phyloP scores from a whole-genome alignment of 2,113 vertebrate genomes.

The Chamaetylas fuelleborni region DNA sequence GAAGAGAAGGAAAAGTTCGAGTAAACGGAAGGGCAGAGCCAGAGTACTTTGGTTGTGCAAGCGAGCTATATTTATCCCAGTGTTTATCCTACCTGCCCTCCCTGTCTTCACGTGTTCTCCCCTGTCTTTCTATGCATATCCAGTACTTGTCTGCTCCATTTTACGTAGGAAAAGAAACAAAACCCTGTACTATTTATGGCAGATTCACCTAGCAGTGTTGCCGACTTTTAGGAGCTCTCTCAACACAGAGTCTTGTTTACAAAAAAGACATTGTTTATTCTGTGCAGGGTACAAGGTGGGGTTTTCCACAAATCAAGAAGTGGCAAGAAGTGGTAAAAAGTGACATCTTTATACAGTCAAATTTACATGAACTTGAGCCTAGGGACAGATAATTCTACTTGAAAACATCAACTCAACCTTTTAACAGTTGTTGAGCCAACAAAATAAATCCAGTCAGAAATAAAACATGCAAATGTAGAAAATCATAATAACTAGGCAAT shows the following conservation, averaged over 20 bases:
- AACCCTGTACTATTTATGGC: background rate
- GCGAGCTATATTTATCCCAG: background rate
- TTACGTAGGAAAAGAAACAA: background rate
- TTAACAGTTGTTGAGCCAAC: background rate
- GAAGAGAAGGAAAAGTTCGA: background rate
- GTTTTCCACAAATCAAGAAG: background rate
- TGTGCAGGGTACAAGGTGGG: background rate
- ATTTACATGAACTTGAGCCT: background rate
- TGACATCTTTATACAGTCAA: background rate
- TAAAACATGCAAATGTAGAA: background rate
- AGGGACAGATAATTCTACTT: background rate
- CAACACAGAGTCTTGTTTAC: background rate
- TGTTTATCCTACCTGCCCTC: background rate
- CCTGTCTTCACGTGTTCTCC: rapidly evolving
- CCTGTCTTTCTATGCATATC: background rate
- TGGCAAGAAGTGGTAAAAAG: background rate
- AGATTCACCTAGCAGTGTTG: background rate
- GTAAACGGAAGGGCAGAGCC: too few relatives aligned
- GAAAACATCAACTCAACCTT: background rate
- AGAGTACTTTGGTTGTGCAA: background rate
- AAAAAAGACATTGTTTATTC: background rate
- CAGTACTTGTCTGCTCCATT: background rate
- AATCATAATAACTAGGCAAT: background rate
- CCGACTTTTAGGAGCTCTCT: background rate
- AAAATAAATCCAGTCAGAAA: background rate